A percentile compares a stretch with the other conserved stretches of the same genome.
Evolutionary conservation across 2,113 vertebrate genomes (phyloP).

Genomic region (Notothenia coriiceps): DNA sequence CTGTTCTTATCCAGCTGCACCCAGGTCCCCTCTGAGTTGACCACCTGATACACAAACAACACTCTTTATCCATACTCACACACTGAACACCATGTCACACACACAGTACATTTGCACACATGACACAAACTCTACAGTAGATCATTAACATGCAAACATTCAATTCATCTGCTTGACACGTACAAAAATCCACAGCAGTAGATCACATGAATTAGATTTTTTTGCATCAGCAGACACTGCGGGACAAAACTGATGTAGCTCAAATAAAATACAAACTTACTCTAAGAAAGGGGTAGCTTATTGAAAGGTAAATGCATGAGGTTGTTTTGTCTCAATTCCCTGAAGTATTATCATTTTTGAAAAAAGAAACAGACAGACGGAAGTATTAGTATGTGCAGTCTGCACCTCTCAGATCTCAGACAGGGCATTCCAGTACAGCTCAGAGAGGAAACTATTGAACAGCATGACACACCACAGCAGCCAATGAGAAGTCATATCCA

Average conservation of each 20-base stretch:
- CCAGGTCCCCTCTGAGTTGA: slow-evolving; percentile 97
- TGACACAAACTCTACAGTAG: slow-evolving; percentile 24
- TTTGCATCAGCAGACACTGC: slow-evolving; percentile 46
- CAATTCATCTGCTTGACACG: slow-evolving; percentile 45
- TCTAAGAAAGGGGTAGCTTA: slow-evolving; percentile 57
- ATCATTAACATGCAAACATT: slow-evolving; percentile 65
- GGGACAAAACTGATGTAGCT: slow-evolving; percentile 54
- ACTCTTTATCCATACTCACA: slow-evolving; percentile 72
- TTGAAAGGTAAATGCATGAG: slow-evolving; percentile 71
- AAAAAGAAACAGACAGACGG: slow-evolving; percentile 54
- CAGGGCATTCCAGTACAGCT: slow-evolving; percentile 64
- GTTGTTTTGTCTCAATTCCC: slow-evolving; percentile 61
- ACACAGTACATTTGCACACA: background rate
- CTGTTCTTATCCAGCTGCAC: slow-evolving; percentile 99
- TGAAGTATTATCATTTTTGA: slow-evolving; percentile 64
- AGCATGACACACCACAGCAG: slow-evolving; percentile 99
- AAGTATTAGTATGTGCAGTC: slow-evolving; percentile 70
- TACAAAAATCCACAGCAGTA: slow-evolving; percentile 38
- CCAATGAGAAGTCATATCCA: slow-evolving; percentile 69
- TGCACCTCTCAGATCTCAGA: slow-evolving; percentile 61
- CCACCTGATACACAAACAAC: slow-evolving; percentile 91
- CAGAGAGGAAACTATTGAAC: slow-evolving; percentile 84
- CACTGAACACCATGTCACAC: background rate
- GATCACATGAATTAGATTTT: slow-evolving; percentile 54
- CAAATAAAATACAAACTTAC: slow-evolving; percentile 51